These are phyloP conservation scores for Microdon myrmicae DNA, from an alignment of 2,888 invertebrate species.

Conservation along the genomic window DNA sequence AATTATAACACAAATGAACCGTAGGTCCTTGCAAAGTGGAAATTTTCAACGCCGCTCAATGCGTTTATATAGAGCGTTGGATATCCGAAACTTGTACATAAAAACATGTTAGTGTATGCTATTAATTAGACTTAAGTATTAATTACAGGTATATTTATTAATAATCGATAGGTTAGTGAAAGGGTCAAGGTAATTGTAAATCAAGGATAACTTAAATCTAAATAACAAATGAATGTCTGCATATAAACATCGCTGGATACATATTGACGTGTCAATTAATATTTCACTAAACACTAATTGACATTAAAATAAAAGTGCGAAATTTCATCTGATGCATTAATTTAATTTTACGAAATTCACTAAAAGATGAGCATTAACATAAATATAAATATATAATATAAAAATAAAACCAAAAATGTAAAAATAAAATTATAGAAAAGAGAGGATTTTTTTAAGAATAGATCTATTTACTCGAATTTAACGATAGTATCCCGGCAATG, in stretches of 20 bases:
- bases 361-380: constrained; percentile 31
- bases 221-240: constrained; percentile 10
- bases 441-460: constrained; percentile 17
- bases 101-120: constrained; percentile 2
- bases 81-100: constrained; percentile 29
- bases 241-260: constrained; percentile 22
- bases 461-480: constrained; percentile 43
- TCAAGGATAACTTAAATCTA: constrained; percentile 10
- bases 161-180: constrained; percentile 18
- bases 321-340: too few relatives aligned
- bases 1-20: constrained; percentile 26
- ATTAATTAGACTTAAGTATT: constrained; percentile 23
- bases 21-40: constrained; percentile 44
- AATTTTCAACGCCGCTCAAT: constrained; percentile 1
- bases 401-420: constrained; percentile 5
- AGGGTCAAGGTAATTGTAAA: constrained; percentile 27
- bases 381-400: constrained; percentile 24
- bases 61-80: constrained; percentile 4
- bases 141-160: constrained; percentile 45
- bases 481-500: constrained; percentile 37
- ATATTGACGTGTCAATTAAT: constrained; percentile 39
- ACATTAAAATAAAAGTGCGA: constrained; percentile 18
- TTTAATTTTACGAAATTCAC: too few relatives aligned
- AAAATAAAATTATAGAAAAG: constrained; percentile 14
- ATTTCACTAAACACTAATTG: constrained; percentile 25